Base-by-base conservation (phyloP, 2,113 vertebrate genomes). In the Gila orcuttii region DNA sequence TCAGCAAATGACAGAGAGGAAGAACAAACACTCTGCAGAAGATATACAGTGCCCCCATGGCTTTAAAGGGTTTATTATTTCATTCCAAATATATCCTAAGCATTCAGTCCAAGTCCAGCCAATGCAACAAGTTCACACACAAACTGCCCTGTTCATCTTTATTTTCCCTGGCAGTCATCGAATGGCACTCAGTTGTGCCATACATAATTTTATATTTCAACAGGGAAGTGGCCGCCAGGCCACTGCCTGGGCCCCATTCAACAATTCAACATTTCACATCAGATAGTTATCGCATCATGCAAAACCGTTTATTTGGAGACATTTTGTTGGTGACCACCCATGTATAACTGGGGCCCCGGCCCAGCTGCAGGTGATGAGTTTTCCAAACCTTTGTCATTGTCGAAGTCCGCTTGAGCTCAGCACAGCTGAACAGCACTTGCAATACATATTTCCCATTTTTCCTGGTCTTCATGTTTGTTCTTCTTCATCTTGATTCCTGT, bases 401-500 rank as follows among this genome's bases (percentile, higher is more conserved):
- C 88, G 52, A 91, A 84, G 77, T 50, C 87, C 88, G 59, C 75
- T 73, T 47, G 57, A 62, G 75, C 85, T 85, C 57, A 82, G 88
- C 28, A 25, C 19, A 33, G 57, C 25, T 69, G 31, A 45, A 47
- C 12, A 85, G 45, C 73, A 75, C 79, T 86, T 85, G 83, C 39
- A 25, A 59, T 6, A 2, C 83, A 73, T 52, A 15, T 2, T 66
- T 36, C 79, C 7, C 85, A 82, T 84, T 59, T 47, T 83, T 89
- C 89, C 85, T 91, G 86, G 82, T 50, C 23, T 82, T 28, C 12
- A 0, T 95, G 93, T 96, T 96, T 96, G 91, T 94, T 93, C 95
- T 95, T 92, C 94, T 92, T 94, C 93, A 96, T 93, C 94, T 95
- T 92, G 90, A 94, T 92, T 94, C 93, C 94, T 92, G 90, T 86